Percentiles rank a stretch among this genome's conserved stretches.
Conservation (phyloP, 2,888 invertebrate genomes). For the Ornithoptera alexandrae region DNA sequence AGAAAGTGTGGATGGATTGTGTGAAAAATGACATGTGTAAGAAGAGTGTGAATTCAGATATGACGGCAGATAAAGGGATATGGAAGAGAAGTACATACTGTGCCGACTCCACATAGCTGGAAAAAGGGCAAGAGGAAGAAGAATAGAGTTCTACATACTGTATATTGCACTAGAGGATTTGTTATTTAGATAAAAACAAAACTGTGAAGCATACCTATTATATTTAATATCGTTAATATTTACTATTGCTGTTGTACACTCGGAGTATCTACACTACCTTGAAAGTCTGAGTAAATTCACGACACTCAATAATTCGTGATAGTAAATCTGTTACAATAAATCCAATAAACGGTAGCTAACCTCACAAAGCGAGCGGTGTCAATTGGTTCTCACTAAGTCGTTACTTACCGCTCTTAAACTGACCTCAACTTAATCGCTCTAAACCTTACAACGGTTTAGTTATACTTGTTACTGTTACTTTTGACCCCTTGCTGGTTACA, state of each 20-base stretch:
- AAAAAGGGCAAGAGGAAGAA: too few relatives aligned
- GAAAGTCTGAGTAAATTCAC: neutral
- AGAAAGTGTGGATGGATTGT: too few relatives aligned
- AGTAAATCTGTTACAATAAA: slow-evolving; percentile 14
- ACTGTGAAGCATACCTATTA: neutral
- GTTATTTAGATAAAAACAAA: too few relatives aligned
- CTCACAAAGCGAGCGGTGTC: neutral
- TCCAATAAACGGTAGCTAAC: slow-evolving; percentile 11
- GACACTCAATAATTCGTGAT: slow-evolving; percentile 12
- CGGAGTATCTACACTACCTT: neutral
- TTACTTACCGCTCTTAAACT: neutral
- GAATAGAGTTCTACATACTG: too few relatives aligned
- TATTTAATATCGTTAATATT: neutral
- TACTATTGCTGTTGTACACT: neutral
- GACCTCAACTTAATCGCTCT: slow-evolving; percentile 15
- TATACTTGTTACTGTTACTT: too few relatives aligned
- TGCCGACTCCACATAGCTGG: too few relatives aligned
- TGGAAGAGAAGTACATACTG: too few relatives aligned
- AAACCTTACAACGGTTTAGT: slow-evolving; percentile 11
- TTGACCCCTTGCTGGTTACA: too few relatives aligned
- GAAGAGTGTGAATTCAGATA: too few relatives aligned
- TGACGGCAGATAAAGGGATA: too few relatives aligned
- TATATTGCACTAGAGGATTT: too few relatives aligned
- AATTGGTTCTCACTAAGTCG: neutral
- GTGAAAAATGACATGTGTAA: too few relatives aligned